These are phyloP conservation scores for Stegastes partitus DNA, from an alignment of 2,113 vertebrate species.

Conservation along the genomic window DNA sequence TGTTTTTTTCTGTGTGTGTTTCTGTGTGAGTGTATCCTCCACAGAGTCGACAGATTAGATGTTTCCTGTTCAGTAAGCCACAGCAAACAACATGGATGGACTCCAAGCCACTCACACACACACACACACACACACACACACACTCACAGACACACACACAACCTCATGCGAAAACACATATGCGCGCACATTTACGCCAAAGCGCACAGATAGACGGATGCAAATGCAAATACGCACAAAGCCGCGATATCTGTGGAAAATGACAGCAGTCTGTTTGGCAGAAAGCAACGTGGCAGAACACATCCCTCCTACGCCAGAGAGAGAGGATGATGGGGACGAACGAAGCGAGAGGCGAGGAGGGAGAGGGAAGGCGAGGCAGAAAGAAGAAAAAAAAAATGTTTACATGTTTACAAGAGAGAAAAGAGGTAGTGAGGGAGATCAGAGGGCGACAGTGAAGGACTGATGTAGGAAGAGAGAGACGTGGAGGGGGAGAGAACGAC, in stretches of 20 bases:
- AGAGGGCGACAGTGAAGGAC: neutral
- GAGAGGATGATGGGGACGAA: neutral
- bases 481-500: neutral
- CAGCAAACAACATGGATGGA: constrained; percentile 60
- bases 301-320: constrained; percentile 17
- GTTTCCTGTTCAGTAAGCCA: constrained; percentile 73
- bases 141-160: constrained; percentile 21
- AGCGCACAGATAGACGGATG: neutral
- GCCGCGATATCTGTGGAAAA: constrained; percentile 50
- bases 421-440: neutral
- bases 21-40: constrained; percentile 21
- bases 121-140: too few relatives aligned
- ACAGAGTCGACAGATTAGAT: constrained; percentile 69
- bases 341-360: neutral
- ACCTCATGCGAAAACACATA: too few relatives aligned
- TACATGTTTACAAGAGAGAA: neutral
- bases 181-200: too few relatives aligned
- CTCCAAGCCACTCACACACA: constrained; percentile 62
- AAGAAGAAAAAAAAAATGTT: neutral
- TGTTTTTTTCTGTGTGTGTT: constrained; percentile 2
- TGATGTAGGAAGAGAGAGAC: neutral
- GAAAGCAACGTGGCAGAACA: constrained; percentile 61
- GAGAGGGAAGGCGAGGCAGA: neutral
- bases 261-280: constrained; percentile 60
- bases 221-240: constrained; percentile 14